phyloP scores from a whole-genome alignment of 2,797 vertebrate species.

The Ctenopoma kingsleyae region DNA sequence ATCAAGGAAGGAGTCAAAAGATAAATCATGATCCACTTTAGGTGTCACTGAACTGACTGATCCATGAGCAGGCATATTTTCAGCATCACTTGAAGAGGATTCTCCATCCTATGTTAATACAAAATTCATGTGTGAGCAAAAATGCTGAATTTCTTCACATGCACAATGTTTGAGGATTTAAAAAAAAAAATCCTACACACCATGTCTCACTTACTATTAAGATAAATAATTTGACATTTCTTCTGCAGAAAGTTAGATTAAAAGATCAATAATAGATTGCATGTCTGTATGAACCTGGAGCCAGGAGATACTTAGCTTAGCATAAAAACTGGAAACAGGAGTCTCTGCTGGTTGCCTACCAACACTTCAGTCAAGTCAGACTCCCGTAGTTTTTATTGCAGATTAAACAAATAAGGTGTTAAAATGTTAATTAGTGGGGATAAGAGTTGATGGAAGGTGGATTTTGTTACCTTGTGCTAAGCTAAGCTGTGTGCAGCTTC shows the following conservation, averaged over 20 bases:
- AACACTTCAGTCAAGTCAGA: background rate
- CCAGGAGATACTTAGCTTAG: background rate
- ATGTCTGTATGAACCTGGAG: background rate
- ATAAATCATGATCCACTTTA: slow-evolving; percentile 30
- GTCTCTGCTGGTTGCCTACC: background rate
- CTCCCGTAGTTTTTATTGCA: background rate
- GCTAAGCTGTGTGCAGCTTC: background rate
- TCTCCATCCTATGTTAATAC: slow-evolving; percentile 52
- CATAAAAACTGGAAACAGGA: background rate
- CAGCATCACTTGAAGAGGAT: slow-evolving; percentile 13
- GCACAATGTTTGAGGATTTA: slow-evolving; percentile 37
- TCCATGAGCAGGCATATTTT: slow-evolving; percentile 44
- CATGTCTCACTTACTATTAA: slow-evolving; percentile 1
- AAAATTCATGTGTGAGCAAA: slow-evolving; percentile 32
- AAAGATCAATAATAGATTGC: background rate
- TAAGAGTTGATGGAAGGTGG: background rate
- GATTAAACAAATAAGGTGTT: background rate
- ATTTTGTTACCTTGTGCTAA: background rate
- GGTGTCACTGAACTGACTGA: slow-evolving; percentile 47
- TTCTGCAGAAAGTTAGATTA: background rate
- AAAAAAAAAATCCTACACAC: background rate
- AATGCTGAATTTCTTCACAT: slow-evolving; percentile 52
- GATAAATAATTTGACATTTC: background rate
- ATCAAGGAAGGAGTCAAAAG: slow-evolving; percentile 34
- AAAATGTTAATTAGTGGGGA: background rate